phyloP scores from a whole-genome alignment of 2,113 vertebrate species.

The Cranoglanis bouderius region DNA sequence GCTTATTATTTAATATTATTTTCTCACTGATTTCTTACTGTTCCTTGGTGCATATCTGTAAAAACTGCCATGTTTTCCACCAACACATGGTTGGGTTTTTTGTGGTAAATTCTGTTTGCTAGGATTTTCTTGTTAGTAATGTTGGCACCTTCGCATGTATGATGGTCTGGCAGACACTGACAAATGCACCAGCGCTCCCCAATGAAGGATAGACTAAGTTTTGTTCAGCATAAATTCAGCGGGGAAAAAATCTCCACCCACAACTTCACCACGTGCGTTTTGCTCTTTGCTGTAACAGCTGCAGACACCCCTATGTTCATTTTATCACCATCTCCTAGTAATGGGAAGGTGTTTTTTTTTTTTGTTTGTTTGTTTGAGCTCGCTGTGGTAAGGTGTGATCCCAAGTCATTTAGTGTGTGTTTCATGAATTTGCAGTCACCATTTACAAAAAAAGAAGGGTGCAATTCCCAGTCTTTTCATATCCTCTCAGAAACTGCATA shows the following conservation, averaged over 20 bases:
- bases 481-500: not conserved
- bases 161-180: not conserved
- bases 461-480: not conserved
- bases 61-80: not conserved
- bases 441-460: not conserved
- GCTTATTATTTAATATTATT: not conserved
- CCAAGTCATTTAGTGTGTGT: not conserved
- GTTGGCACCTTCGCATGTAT: not conserved
- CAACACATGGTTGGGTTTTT: not conserved
- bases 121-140: not conserved
- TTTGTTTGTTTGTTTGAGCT: not conserved
- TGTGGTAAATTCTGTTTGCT: not conserved
- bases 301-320: not conserved
- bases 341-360: not conserved
- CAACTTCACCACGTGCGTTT: not conserved
- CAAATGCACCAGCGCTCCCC: not conserved
- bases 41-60: not conserved
- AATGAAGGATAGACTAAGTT: not conserved
- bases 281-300: not conserved
- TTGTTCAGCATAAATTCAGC: not conserved
- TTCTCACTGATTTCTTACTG: no score
- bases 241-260: not conserved
- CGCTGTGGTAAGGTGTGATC: not conserved
- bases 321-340: not conserved
- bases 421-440: not conserved